Base-by-base conservation (phyloP, 2,797 vertebrate species). In the Zonotrichia albicollis region DNA sequence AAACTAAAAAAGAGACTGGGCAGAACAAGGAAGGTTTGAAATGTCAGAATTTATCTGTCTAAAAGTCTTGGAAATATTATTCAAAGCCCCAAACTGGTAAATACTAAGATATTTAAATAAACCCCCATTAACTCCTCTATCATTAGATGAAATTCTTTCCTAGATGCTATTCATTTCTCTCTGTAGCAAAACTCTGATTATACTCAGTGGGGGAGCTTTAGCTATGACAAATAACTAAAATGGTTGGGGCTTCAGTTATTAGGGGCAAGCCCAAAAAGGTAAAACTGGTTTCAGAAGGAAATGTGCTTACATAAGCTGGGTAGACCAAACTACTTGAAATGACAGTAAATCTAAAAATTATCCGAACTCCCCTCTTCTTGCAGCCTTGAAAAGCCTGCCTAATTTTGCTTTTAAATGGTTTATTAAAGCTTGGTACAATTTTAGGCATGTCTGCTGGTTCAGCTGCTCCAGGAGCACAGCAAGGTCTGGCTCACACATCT, bases 131-230 rank as follows among this genome's bases (percentile, higher is more conserved):
- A 86, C 16, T 84, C 71, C 60, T 79, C 13, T 79, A 26, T 66
- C 54, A 84, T 85, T 60, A 85, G 46, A 72, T 67, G 5, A 91
- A 94, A 66, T 85, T 60, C 18, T 92, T 93, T 94, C 57, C 76
- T 71, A 81, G 64, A 62, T 65, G 60, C 27, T 73, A 22, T 79
- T 76, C 11, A 71, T 84, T 90, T 51, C 70, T 54, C 43, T 84
- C 66, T 71, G 38, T 23, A 67, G 38, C 82, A 84, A 84, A 95
- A 95, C 55, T 90, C 78, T 66, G 60, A 78, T 66, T 88, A 48
- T 75, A 46, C n/a, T 81, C 81, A 29, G 66, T 65, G 34, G 72
- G 77, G 17, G 9, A 54, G 30, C 30, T 58, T 82, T 71, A 68
- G 54, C 27, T 65, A n/a, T 9, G 14, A 80, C 16, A 91, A 89